Conservation (phyloP, 2,113 vertebrate species). For the Cricetomys ansorgei region DNA sequence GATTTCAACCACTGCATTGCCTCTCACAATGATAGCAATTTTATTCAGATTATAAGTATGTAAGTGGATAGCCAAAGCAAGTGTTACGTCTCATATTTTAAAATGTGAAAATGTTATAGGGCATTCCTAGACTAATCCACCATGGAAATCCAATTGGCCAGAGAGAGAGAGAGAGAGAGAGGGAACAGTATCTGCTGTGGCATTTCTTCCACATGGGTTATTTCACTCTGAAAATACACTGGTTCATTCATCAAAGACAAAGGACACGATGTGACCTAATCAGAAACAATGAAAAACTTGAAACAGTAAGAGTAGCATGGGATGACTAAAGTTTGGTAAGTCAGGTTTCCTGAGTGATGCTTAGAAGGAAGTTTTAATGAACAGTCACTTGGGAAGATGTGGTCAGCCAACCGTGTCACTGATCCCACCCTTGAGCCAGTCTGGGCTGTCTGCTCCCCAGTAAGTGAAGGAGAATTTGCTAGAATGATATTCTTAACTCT, state of each 20-base stretch:
- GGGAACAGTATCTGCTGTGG: neutral
- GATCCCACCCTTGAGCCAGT: neutral
- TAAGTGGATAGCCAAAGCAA: neutral
- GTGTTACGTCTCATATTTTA: neutral
- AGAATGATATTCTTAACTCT: neutral
- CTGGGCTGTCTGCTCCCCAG: neutral
- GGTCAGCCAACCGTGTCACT: neutral
- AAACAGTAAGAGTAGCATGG: constrained; percentile 1
- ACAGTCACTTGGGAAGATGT: neutral
- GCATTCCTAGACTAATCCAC: neutral
- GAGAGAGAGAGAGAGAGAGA: neutral
- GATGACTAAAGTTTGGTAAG: constrained; percentile 10
- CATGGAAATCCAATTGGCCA: constrained; percentile 28
- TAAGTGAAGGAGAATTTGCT: neutral
- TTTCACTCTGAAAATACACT: constrained; percentile 32
- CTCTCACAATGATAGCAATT: neutral
- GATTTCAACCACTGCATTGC: neutral
- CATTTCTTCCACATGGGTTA: constrained; percentile 5
- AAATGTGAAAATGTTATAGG: constrained; percentile 10
- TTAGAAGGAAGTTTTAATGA: constrained; percentile 39
- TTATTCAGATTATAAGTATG: neutral
- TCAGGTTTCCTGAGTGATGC: neutral
- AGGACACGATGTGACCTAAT: constrained; percentile 38
- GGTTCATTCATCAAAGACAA: constrained; percentile 61
- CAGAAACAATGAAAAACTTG: constrained; percentile 43